A percentile compares a stretch with the other conserved stretches of the same genome.
phyloP scores from a whole-genome alignment of 92 coral and sea anemone genomes.

The Palythoa heliodiscus region DNA sequence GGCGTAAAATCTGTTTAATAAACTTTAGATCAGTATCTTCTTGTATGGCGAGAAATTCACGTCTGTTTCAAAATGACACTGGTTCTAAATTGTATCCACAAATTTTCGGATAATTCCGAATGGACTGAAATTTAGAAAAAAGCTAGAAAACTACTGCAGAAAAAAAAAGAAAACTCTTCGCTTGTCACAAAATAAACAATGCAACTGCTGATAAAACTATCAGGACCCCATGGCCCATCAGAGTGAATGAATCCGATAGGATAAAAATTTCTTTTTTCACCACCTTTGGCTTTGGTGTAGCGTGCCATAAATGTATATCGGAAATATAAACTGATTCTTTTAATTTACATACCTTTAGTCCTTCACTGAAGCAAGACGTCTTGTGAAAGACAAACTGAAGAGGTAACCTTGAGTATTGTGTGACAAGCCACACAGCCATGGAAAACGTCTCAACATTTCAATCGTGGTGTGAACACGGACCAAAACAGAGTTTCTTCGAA shows the following conservation, averaged over 20 bases:
- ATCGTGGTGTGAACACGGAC: neutral
- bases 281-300: neutral
- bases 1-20: neutral
- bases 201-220: neutral
- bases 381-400: neutral
- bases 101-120: neutral
- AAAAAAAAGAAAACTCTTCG: neutral
- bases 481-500: conserved; percentile 42
- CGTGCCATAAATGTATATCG: neutral
- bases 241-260: neutral
- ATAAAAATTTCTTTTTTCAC: neutral
- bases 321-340: neutral
- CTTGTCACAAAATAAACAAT: neutral
- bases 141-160: neutral
- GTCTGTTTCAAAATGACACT: conserved; percentile 8
- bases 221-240: neutral
- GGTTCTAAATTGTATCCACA: neutral
- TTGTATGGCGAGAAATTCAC: neutral
- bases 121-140: neutral
- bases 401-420: neutral
- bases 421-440: neutral
- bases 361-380: neutral
- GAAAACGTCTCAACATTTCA: neutral
- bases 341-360: neutral
- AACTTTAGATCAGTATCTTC: conserved; percentile 24